Conservation (phyloP, 2,113 vertebrate species). For the Ibidorhyncha struthersii region DNA sequence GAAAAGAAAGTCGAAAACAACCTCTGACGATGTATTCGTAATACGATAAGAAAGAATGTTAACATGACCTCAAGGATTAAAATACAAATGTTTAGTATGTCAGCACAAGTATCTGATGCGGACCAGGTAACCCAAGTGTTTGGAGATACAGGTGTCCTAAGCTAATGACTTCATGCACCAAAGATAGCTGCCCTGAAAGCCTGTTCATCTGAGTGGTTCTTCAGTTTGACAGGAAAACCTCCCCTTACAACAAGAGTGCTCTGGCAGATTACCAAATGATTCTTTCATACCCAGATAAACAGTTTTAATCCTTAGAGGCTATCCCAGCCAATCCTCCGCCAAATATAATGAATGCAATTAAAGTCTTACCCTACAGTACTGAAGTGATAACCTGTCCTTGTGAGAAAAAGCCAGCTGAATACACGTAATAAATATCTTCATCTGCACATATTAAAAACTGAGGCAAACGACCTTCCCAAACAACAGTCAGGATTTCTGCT, state of each 20-base stretch:
- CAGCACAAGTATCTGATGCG: neutral
- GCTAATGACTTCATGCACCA: neutral
- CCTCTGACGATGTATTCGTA: neutral
- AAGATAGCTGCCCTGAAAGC: conserved; percentile 14
- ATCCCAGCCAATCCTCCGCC: conserved; percentile 19
- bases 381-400: conserved; percentile 10
- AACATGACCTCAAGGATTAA: neutral
- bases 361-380: conserved; percentile 32
- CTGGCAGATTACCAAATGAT: conserved; percentile 63
- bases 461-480: neutral
- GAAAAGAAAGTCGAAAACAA: conserved; percentile 13
- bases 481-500: neutral
- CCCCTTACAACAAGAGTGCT: conserved; percentile 19
- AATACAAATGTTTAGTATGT: neutral
- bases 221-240: conserved; percentile 43
- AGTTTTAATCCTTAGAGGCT: conserved; percentile 59
- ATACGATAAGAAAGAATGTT: neutral
- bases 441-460: neutral
- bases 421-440: neutral
- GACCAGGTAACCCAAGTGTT: neutral
- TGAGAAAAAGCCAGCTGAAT: conserved; percentile 16
- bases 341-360: conserved; percentile 64
- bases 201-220: conserved; percentile 1
- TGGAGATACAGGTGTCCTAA: neutral
- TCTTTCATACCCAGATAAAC: conserved; percentile 56